Evolutionary conservation across 2,113 vertebrate species (phyloP).

Genomic region (Rhea pennata): DNA sequence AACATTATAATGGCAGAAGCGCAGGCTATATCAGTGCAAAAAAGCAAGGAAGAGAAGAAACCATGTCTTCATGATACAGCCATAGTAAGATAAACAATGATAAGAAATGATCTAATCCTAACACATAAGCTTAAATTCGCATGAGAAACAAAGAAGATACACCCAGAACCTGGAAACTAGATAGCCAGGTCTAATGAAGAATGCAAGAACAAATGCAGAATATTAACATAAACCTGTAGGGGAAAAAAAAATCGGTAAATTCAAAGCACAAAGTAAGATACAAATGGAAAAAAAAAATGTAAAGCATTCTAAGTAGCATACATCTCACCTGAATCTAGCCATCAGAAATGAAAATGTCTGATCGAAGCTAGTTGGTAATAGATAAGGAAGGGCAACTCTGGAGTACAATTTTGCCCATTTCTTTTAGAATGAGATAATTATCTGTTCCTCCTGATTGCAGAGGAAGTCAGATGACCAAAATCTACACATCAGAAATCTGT

Average conservation of each 20-base stretch:
- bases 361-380: background rate
- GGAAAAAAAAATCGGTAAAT: background rate
- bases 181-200: background rate
- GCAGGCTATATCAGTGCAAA: background rate
- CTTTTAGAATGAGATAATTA: background rate
- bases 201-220: background rate
- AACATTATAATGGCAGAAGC: background rate
- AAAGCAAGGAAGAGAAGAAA: background rate
- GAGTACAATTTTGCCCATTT: background rate
- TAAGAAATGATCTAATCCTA: background rate
- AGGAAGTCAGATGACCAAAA: background rate
- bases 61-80: fast-evolving
- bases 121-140: background rate
- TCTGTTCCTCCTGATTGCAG: background rate
- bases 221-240: background rate
- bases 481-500: background rate
- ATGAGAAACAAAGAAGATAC: background rate
- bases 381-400: background rate
- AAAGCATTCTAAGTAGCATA: background rate
- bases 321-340: background rate
- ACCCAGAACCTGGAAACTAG: background rate
- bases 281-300: background rate
- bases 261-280: background rate
- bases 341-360: background rate
- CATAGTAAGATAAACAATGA: background rate